These are phyloP conservation scores for Pomacea maculata DNA, from an alignment of 1,140 invertebrate species.

Conservation along the genomic window DNA sequence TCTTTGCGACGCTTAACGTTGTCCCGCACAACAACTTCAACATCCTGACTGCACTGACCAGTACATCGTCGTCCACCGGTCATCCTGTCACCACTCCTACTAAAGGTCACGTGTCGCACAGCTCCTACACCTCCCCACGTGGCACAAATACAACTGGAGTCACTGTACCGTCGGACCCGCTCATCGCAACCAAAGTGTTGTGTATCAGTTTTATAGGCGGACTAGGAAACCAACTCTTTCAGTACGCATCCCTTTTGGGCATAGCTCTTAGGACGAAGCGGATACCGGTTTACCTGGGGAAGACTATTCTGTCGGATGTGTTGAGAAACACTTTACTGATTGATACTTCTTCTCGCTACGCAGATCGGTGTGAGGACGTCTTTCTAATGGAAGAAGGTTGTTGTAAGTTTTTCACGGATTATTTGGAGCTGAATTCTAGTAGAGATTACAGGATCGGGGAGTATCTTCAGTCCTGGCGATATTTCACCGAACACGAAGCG, in stretches of 20 bases:
- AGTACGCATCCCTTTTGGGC: too few species aligned
- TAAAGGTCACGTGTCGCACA: too few species aligned
- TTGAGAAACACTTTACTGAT: constrained; percentile 18
- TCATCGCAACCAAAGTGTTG: not conserved
- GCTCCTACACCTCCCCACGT: too few species aligned
- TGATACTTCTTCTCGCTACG: not conserved
- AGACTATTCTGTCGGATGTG: constrained; percentile 11
- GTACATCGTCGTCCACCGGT: too few species aligned
- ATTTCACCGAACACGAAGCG: constrained; percentile 36
- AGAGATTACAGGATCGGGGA: constrained; percentile 29
- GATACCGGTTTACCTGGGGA: constrained; percentile 28
- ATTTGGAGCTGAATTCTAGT: constrained; percentile 24
- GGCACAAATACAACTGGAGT: too few species aligned
- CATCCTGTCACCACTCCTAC: too few species aligned
- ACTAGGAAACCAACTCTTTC: constrained; percentile 39
- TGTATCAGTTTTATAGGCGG: constrained; percentile 39
- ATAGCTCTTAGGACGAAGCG: not conserved
- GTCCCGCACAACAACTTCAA: too few species aligned
- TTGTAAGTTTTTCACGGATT: constrained; percentile 31
- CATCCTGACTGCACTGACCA: too few species aligned
- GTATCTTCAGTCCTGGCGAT: constrained; percentile 50
- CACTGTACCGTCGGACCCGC: too few species aligned
- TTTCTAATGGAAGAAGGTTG: not conserved
- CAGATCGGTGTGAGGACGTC: not conserved
- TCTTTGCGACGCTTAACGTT: too few species aligned